Base-by-base conservation (phyloP, 1,140 invertebrate species). In the Drosophila pruinosa region DNA sequence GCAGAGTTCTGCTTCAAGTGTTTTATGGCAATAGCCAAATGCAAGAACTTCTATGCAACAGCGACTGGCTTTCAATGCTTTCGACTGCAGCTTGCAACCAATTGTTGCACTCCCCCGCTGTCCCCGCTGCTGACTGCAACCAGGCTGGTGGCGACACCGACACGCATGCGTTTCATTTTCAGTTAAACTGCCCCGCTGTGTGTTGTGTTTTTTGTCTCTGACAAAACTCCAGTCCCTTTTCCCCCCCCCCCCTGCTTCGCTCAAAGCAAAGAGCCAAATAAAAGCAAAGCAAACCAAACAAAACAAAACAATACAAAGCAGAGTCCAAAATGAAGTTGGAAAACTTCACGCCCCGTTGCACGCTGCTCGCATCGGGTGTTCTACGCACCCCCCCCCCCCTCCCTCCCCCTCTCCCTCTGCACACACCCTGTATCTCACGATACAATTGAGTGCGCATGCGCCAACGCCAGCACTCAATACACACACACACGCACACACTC, bases 101-200 rank as follows among this genome's bases (percentile, higher is more conserved):
- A 83, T 82, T 82, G 79, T 83, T 82, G 79, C 75, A 78, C 79
- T 45, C 62, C 15, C 31, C 47, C 48, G 70, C 38, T 28, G 22
- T 8, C 15, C 10, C 58, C 28, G 12, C 21, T 41, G 61, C 58
- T 17, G 50, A 36, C 24, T 15, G 61, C 48, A 34, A 59, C 61
- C 61, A 57, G 26, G 79, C 75, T 73, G 75, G 72, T 85, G 81
- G 80, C 80, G 80, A 85, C 80, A 85, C 57, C 80, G 81, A 85
- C 80, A 85, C 81, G 81, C 81, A 85, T 80, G 80, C 72, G 68
- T 76, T 69, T 83, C 52, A 57, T 41, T 71, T 71, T 64, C 59
- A 70, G 68, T 54, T 63, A 62, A 62, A 53, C 59, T 56, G 65
- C 28, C 58, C 63, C 47, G 36, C 24, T 70, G 59, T 63, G 31